Evolutionary conservation across 2,797 vertebrate genomes (phyloP), one percentile per base, ranked within the genome.

Genomic region (Tragelaphus eurycerus): DNA sequence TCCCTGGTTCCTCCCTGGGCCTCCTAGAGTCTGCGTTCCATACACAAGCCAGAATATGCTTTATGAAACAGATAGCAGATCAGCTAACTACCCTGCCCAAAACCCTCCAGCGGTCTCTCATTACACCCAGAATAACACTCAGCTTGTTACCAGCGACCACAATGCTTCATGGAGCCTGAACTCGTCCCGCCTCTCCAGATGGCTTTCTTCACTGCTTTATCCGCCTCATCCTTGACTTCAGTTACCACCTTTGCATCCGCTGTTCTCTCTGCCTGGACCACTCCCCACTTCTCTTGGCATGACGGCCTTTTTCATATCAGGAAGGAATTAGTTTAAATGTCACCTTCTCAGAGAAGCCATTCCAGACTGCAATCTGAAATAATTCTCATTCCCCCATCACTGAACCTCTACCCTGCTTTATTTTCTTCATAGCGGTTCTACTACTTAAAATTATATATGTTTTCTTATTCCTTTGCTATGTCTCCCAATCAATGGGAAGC

Each of bases 391-490:
- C 12, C 7, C 46, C 64, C 11, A 15, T 67, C 54, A 19, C 34
- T 83, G 2, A 46, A 74, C n/a, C 52, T 93, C 90, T 57, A 27
- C 31, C 7, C 31, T 54, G 23, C 21, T 87, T 85, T 89, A 43
- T 92, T 96, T 55, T 85, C 78, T 91, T 93, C 52, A 59, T 38
- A 62, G 16, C 34, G 74, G 14, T 90, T 79, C 93, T 9, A 50
- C 38, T 83, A 14, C n/a, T 52, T 86, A 76, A 93, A 88, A 76
- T 50, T 48, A 12, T 12, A 31, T 48, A 17, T 88, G 2, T 82
- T 82, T 93, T 6, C 59, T 92, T 59, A 16, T 27, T 85, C 25
- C 16, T 71, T 85, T 93, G 23, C 38, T 90, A 1, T 0, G 29
- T 55, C 55, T 86, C 23, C 62, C n/a, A 16, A 12, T 62, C 3